phyloP scores from a whole-genome alignment of 2,797 vertebrate species.

The Gymnodraco acuticeps region DNA sequence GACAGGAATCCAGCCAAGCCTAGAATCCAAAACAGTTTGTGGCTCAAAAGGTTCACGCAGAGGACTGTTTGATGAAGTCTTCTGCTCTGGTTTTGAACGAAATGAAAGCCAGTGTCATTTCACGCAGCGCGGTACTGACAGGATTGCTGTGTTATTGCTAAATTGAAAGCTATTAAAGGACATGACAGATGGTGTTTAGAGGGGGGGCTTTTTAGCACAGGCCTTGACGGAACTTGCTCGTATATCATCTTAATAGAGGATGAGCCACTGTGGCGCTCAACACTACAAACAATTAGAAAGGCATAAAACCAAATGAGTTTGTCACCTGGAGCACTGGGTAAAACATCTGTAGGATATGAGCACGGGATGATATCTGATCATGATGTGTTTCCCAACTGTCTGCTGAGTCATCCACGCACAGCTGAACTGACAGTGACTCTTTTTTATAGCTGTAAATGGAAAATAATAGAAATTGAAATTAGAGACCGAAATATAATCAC shows the following conservation, averaged over 20 bases:
- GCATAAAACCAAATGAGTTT: conserved; percentile 59
- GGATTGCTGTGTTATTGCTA: conserved; percentile 35
- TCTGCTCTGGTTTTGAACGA: conserved; percentile 30
- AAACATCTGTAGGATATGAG: conserved; percentile 59
- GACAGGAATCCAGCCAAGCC: conserved; percentile 50
- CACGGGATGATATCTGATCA: conserved; percentile 52
- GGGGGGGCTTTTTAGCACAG: conserved; percentile 24
- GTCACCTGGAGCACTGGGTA: conserved; percentile 56
- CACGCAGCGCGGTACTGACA: conserved; percentile 23
- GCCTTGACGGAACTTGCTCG: conserved; percentile 40
- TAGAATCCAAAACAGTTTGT: conserved; percentile 54
- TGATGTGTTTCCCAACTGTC: conserved; percentile 50
- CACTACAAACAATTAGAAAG: conserved; percentile 59
- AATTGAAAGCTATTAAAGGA: conserved; percentile 52
- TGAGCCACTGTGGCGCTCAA: conserved; percentile 35
- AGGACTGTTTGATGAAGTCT: conserved; percentile 48
- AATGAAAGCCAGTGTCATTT: conserved; percentile 43
- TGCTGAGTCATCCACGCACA: conserved; percentile 15
- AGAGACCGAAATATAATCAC: not conserved
- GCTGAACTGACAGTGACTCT: conserved; percentile 18
- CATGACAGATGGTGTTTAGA: conserved; percentile 48
- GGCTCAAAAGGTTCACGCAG: conserved; percentile 59
- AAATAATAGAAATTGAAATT: conserved; percentile 14
- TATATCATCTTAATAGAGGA: conserved; percentile 49
- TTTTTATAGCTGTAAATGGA: conserved; percentile 8